Conservation (phyloP, 2,113 vertebrate genomes). For the Brachyhypopomus occidentalis region DNA sequence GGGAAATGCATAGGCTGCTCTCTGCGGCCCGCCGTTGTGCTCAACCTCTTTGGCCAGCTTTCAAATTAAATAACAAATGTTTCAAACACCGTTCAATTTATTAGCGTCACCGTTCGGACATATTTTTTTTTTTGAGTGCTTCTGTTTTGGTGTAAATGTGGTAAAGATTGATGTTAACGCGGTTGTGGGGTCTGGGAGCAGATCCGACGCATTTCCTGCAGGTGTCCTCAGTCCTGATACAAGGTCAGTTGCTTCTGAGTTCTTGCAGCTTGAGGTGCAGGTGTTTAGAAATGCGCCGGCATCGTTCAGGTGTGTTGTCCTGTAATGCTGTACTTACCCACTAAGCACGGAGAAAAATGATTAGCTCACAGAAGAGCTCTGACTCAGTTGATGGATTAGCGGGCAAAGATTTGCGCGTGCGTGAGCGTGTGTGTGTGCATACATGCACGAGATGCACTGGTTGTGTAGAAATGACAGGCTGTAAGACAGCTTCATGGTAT, state of each 20-base stretch:
- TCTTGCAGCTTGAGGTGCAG: conserved; percentile 9
- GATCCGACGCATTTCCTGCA: neutral
- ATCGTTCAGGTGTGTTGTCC: conserved; percentile 13
- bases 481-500: conserved; percentile 41
- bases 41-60: conserved; percentile 35
- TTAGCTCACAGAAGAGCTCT: conserved; percentile 30
- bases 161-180: neutral
- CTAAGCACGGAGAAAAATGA: conserved; percentile 38
- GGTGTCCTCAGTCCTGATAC: neutral
- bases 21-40: neutral
- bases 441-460: conserved; percentile 3
- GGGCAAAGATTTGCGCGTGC: conserved; percentile 6
- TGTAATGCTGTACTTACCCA: conserved; percentile 3
- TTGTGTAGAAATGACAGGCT: conserved; percentile 47
- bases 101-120: neutral
- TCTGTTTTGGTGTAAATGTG: neutral
- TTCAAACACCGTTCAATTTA: conserved; percentile 17
- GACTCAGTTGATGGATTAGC: conserved; percentile 41
- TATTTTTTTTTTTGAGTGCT: neutral
- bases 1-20: conserved; percentile 28
- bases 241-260: neutral
- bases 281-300: conserved; percentile 6
- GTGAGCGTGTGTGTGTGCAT: conserved; percentile 1
- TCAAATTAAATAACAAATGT: conserved; percentile 46
- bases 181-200: neutral